Conservation (phyloP, 2,888 invertebrate genomes). For the Idaea straminata region DNA sequence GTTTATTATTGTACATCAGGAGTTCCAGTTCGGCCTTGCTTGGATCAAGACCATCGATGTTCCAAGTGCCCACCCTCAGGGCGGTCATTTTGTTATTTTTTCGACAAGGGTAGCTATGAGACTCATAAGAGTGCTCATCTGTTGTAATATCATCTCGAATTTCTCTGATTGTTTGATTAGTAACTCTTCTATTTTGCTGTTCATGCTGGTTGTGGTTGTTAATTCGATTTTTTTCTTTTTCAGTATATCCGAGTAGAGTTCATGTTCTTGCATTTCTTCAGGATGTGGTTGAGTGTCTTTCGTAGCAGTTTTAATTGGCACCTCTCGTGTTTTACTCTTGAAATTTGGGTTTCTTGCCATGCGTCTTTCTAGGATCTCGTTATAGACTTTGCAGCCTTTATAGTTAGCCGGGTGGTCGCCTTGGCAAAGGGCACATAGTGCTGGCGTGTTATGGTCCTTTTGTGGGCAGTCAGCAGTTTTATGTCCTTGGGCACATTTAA, state of each 20-base stretch:
- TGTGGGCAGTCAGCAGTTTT: conserved; percentile 13
- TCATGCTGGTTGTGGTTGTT: not conserved
- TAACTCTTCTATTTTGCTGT: conserved; percentile 13
- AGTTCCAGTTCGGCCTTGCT: conserved; percentile 15
- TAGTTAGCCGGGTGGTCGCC: conserved; percentile 12
- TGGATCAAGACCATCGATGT: conserved; percentile 20
- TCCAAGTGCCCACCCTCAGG: conserved; percentile 18
- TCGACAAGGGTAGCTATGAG: conserved; percentile 12
- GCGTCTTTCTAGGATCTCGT: conserved; percentile 17
- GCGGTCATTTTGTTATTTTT: conserved; percentile 5
- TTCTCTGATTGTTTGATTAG: conserved; percentile 24
- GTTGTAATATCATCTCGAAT: conserved; percentile 20
- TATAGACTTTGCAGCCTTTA: too few relatives aligned
- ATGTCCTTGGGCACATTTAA: conserved; percentile 6
- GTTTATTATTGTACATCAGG: conserved; percentile 12
- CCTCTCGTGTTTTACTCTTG: not conserved
- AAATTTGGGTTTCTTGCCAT: not conserved
- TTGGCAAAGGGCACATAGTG: conserved; percentile 8
- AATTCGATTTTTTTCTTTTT: conserved; percentile 4
- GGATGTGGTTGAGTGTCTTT: not conserved
- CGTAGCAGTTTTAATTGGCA: not conserved
- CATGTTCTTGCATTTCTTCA: not conserved
- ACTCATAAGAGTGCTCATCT: conserved; percentile 17
- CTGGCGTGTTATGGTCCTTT: conserved; percentile 18
- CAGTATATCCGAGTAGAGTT: conserved; percentile 3